Evolutionary conservation across 2,888 invertebrate genomes (phyloP).

Genomic region (Lycia hirtaria): DNA sequence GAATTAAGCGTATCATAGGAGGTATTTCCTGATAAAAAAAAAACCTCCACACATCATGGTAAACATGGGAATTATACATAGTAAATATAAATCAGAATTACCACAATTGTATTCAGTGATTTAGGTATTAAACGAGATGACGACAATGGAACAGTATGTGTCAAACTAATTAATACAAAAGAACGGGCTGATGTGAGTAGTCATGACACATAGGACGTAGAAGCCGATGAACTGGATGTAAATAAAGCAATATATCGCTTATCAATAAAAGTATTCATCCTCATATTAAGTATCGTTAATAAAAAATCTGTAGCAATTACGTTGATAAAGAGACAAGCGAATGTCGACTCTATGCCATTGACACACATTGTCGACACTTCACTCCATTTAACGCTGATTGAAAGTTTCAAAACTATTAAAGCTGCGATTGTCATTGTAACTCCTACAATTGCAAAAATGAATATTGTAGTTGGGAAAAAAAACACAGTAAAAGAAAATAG

Average conservation of each 20-base stretch:
- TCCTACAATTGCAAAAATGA: slow-evolving; percentile 30
- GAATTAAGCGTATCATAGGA: not conserved
- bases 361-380: slow-evolving; percentile 36
- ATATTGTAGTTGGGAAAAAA: not conserved
- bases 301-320: slow-evolving; percentile 33
- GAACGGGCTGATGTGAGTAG: slow-evolving; percentile 1
- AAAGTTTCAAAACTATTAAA: slow-evolving; percentile 48
- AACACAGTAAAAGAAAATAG: not conserved
- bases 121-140: slow-evolving; percentile 13
- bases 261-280: slow-evolving; percentile 27
- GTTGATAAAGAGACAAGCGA: slow-evolving; percentile 21
- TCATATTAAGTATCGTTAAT: slow-evolving; percentile 24
- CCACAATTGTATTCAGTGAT: slow-evolving; percentile 3
- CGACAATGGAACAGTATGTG: slow-evolving; percentile 12
- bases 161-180: slow-evolving; percentile 11
- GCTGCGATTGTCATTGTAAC: slow-evolving; percentile 39
- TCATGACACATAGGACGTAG: slow-evolving; percentile 23
- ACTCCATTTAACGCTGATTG: slow-evolving; percentile 46
- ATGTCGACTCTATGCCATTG: slow-evolving; percentile 33
- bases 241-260: slow-evolving; percentile 26
- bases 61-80: slow-evolving; percentile 12
- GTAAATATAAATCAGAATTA: slow-evolving; percentile 11
- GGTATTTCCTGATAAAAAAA: slow-evolving; percentile 14
- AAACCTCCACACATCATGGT: not conserved
- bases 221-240: slow-evolving; percentile 23